Evolutionary conservation across 2,797 vertebrate genomes (phyloP), one percentile per base, ranked within the genome.

Genomic region (Enteromius viviparus): DNA sequence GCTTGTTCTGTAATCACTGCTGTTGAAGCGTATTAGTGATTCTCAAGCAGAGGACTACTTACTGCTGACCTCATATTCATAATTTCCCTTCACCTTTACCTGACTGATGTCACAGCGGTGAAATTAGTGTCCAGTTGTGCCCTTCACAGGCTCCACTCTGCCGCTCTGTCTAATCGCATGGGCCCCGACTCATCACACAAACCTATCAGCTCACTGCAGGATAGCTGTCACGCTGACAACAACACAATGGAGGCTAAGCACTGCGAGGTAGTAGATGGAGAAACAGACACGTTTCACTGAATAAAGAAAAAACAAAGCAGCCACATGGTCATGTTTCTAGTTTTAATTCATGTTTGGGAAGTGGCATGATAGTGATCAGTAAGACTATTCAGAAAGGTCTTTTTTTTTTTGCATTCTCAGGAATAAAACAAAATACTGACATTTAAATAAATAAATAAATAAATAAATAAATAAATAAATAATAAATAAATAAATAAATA

Each of bases 1-100:
- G 71, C 86, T 29, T 66, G 26, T 75, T 58, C 37, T 60, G 68
- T 42, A 82, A 65, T 76, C 37, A 37, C 42, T 65, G 65, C 84
- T 21, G n/a, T n/a, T 32, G 76, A 14, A 12, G 4, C n/a, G 40
- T 64, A 65, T 45, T 77, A 12, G 26, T 65, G 53, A 49, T 78
- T 64, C 76, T 62, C 55, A 51, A n/a, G 81, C 84, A 83, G 84
- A 85, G 85, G 14, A 81, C 84, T 81, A 65, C 60, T 74, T 42
- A 71, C 37, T 34, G 40, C 49, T 70, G 68, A 78, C 58, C 80
- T 78, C 37, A 51, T n/a, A 47, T 53, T 72, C 4, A 79, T 81
- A 64, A 85, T 81, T 82, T 86, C 66, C 80, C 80, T 81, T 87
- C 71, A 89, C 77, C 76, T 72, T 34, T 37, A 8, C 76, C 74